A percentile compares a stretch with the other conserved stretches of the same genome.
phyloP scores from a whole-genome alignment of 2,888 invertebrate species.

The Acleris sparsana region DNA sequence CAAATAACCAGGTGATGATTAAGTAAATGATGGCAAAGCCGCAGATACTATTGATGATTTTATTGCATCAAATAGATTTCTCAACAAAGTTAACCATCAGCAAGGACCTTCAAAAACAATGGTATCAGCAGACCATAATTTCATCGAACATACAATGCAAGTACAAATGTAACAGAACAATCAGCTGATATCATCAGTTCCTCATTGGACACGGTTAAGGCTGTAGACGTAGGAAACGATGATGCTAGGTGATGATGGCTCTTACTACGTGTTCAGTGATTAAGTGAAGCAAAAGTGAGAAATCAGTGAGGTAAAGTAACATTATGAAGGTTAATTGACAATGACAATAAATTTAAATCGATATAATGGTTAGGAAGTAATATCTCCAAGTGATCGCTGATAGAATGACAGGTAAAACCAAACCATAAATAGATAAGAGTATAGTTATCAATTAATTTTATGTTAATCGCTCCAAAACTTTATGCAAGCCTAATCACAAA shows the following conservation, averaged over 20 bases:
- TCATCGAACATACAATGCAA: slow-evolving; percentile 25
- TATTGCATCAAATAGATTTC: background rate
- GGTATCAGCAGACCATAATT: slow-evolving; percentile 15
- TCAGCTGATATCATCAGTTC: slow-evolving; percentile 58
- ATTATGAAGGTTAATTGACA: background rate
- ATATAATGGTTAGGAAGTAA: no score
- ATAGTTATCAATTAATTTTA: no score
- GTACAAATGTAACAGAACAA: slow-evolving; percentile 45
- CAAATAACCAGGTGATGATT: no score
- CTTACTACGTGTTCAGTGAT: slow-evolving; percentile 14
- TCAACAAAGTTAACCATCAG: slow-evolving; percentile 1
- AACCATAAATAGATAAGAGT: no score
- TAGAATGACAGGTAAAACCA: no score
- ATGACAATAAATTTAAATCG: no score
- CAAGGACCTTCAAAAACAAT: slow-evolving; percentile 33
- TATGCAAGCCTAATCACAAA: no score
- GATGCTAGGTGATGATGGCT: slow-evolving; percentile 26
- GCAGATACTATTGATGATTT: background rate
- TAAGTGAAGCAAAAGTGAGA: slow-evolving; percentile 14
- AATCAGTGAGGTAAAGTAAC: slow-evolving; percentile 2
- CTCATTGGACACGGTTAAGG: slow-evolving; percentile 58
- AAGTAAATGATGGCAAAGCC: background rate
- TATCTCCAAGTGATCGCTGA: no score
- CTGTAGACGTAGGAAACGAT: slow-evolving; percentile 45
- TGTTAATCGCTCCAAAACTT: no score